phyloP scores from a whole-genome alignment of 1,140 invertebrate genomes.

The Drosophila lini region DNA sequence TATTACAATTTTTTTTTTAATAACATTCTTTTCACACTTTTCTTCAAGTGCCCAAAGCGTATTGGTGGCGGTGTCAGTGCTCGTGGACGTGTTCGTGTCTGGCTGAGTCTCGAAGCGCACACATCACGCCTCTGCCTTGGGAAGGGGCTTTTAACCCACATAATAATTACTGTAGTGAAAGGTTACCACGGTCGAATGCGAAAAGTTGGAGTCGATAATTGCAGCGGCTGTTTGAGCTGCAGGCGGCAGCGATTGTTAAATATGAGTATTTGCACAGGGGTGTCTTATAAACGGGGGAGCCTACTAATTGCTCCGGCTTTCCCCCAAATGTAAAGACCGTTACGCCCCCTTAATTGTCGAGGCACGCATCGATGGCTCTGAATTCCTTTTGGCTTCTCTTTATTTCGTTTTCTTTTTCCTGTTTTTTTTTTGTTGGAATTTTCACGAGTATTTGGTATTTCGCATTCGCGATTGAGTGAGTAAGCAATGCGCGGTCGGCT shows the following conservation, averaged over 20 bases:
- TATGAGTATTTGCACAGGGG: slow-evolving; percentile 49
- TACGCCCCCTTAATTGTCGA: slow-evolving; percentile 58
- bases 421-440: slow-evolving; percentile 25
- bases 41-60: slow-evolving; percentile 3
- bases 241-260: slow-evolving; percentile 68
- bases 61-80: slow-evolving; percentile 22
- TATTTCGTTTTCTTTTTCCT: slow-evolving; percentile 20
- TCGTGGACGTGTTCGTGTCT: slow-evolving; percentile 31
- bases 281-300: slow-evolving; percentile 58
- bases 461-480: slow-evolving; percentile 65
- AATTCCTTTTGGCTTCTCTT: slow-evolving; percentile 44
- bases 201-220: slow-evolving; percentile 72
- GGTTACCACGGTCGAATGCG: slow-evolving; percentile 61
- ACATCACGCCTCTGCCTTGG: slow-evolving; percentile 55
- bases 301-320: slow-evolving; percentile 63
- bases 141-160: slow-evolving; percentile 70
- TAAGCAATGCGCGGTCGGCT: slow-evolving; percentile 68
- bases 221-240: slow-evolving; percentile 33
- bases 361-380: slow-evolving; percentile 54
- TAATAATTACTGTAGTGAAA: slow-evolving; percentile 72
- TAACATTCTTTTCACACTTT: background rate
- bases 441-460: slow-evolving; percentile 31
- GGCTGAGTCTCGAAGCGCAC: slow-evolving; percentile 45
- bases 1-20: too few species aligned
- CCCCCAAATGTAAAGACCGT: slow-evolving; percentile 14